These are phyloP conservation scores for Sapajus apella DNA, from an alignment of 2,113 vertebrate genomes.

Conservation along the genomic window DNA sequence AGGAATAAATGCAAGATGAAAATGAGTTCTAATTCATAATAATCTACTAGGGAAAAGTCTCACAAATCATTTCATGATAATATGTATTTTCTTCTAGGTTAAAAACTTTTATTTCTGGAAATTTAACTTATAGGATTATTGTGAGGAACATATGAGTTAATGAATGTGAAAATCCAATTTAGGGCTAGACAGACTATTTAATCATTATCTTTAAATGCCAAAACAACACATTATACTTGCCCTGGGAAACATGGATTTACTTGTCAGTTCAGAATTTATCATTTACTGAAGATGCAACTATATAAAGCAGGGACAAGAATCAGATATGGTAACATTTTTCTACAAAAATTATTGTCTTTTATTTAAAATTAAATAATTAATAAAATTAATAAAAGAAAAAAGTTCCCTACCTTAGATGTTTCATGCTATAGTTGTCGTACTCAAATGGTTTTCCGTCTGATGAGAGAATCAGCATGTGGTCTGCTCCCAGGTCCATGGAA, in stretches of 20 bases:
- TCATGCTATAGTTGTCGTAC: constrained; percentile 40
- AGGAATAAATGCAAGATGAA: constrained; percentile 26
- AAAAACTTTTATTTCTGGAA: constrained; percentile 8
- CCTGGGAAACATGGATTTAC: background rate
- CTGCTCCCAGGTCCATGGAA: constrained; percentile 71
- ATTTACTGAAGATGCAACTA: background rate
- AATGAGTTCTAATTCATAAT: constrained; percentile 34
- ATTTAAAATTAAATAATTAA: background rate
- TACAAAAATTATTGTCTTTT: background rate
- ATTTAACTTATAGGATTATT: background rate
- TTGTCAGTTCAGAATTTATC: background rate
- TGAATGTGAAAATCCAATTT: background rate
- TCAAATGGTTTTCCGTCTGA: constrained; percentile 70
- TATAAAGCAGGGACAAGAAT: background rate
- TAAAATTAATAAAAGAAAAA: background rate
- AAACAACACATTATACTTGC: background rate
- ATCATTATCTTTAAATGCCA: constrained; percentile 21
- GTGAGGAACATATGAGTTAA: background rate
- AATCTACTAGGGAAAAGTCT: background rate
- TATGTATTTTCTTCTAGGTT: background rate
- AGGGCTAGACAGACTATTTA: background rate
- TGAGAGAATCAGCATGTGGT: constrained; percentile 66
- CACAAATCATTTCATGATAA: background rate
- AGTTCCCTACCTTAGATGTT: constrained; percentile 57
- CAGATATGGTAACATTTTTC: background rate